A percentile compares a stretch with the other conserved stretches of the same genome.
Evolutionary conservation across 2,888 invertebrate genomes (phyloP).

Genomic region (Parochlus steinenii): DNA sequence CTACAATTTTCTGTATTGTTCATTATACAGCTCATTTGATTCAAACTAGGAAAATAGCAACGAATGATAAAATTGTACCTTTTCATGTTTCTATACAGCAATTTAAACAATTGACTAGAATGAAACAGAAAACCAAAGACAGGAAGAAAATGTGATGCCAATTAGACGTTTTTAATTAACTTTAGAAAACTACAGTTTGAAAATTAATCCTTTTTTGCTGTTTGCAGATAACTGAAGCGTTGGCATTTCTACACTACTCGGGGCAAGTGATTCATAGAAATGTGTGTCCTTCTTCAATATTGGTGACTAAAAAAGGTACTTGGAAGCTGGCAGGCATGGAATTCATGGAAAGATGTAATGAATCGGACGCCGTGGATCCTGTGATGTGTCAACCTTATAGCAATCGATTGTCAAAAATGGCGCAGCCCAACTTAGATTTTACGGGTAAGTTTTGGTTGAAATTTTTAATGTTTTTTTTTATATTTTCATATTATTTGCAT

Average conservation of each 20-base stretch:
- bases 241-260: slow-evolving; percentile 80
- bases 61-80: too few relatives aligned
- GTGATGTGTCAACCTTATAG: slow-evolving; percentile 79
- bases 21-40: too few relatives aligned
- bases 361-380: slow-evolving; percentile 51
- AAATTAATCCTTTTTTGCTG: slow-evolving; percentile 10
- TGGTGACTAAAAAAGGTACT: slow-evolving; percentile 81
- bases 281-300: slow-evolving; percentile 81
- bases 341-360: slow-evolving; percentile 66
- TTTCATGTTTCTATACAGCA: too few relatives aligned
- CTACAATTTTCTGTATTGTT: too few relatives aligned
- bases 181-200: slow-evolving; percentile 10
- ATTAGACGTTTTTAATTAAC: background rate
- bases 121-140: too few relatives aligned
- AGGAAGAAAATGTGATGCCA: too few relatives aligned
- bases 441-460: slow-evolving; percentile 40
- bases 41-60: too few relatives aligned
- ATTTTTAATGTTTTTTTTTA: background rate
- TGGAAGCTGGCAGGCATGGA: slow-evolving; percentile 95
- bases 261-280: slow-evolving; percentile 83
- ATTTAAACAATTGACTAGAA: slow-evolving; percentile 5
- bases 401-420: slow-evolving; percentile 74
- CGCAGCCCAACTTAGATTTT: slow-evolving; percentile 89
- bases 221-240: slow-evolving; percentile 81
- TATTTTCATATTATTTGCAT: background rate